These are phyloP conservation scores for Isaurus tuberculatus DNA, from an alignment of 92 coral and sea anemone species.

Conservation along the genomic window DNA sequence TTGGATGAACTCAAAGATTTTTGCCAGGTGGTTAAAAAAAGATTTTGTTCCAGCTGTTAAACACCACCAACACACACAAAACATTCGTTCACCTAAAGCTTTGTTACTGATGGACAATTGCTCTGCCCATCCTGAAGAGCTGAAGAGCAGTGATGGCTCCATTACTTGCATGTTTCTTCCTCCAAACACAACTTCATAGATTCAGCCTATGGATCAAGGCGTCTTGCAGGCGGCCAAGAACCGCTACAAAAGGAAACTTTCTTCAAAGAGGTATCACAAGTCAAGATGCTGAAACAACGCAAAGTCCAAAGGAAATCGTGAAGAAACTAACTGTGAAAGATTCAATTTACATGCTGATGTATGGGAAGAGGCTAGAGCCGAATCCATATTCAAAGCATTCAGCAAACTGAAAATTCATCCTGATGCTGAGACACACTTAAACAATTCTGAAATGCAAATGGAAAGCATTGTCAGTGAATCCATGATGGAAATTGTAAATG, in stretches of 20 bases:
- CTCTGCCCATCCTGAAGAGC: slow-evolving; percentile 62
- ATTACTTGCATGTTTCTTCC: slow-evolving; percentile 56
- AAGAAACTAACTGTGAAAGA: slow-evolving; percentile 56
- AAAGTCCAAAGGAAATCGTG: slow-evolving; percentile 40
- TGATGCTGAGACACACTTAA: slow-evolving; percentile 3
- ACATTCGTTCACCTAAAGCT: slow-evolving; percentile 55
- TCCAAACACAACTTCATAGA: slow-evolving; percentile 55
- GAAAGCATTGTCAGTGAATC: slow-evolving; percentile 29
- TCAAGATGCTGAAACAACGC: slow-evolving; percentile 33
- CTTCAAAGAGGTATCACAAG: slow-evolving; percentile 43
- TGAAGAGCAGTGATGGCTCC: slow-evolving; percentile 51
- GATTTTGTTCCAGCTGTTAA: slow-evolving; percentile 53
- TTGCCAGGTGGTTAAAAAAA: slow-evolving; percentile 59
- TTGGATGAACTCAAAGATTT: slow-evolving; percentile 56
- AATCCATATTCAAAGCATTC: slow-evolving; percentile 48
- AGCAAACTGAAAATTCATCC: slow-evolving; percentile 42
- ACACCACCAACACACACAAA: slow-evolving; percentile 45
- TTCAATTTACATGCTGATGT: slow-evolving; percentile 51
- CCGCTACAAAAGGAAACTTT: slow-evolving; percentile 52
- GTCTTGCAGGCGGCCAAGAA: slow-evolving; percentile 54
- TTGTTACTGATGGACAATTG: slow-evolving; percentile 63
- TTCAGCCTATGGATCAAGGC: slow-evolving; percentile 58
- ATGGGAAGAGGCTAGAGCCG: slow-evolving; percentile 45
- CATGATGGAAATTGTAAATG: slow-evolving; percentile 29
- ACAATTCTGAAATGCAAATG: slow-evolving; percentile 26